phyloP scores from a whole-genome alignment of 2,888 invertebrate species.

The Tetanocera ferruginea region DNA sequence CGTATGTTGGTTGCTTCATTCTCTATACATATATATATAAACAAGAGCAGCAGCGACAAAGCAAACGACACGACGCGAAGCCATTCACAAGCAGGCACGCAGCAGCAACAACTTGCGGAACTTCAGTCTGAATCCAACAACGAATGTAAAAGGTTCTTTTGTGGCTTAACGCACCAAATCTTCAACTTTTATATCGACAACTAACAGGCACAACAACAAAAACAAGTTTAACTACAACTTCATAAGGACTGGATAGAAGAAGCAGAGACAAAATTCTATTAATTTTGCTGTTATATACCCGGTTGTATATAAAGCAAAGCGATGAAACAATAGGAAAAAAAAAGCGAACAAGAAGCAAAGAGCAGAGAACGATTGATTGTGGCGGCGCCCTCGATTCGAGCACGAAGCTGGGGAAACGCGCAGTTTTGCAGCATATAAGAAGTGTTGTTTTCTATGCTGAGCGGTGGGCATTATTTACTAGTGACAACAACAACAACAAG shows the following conservation, averaged over 20 bases:
- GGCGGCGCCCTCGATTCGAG: background rate
- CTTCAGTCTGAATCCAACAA: constrained; percentile 48
- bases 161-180: background rate
- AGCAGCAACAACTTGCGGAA: constrained; percentile 16
- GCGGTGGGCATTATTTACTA: background rate
- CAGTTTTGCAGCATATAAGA: background rate
- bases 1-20: background rate
- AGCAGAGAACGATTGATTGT: background rate
- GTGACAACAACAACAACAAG: constrained; percentile 1
- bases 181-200: background rate
- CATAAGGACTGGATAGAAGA: constrained; percentile 38
- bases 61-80: background rate
- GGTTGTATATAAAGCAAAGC: background rate
- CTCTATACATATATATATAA: background rate
- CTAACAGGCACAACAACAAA: constrained; percentile 23
- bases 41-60: background rate
- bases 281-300: background rate
- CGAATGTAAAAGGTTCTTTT: constrained; percentile 47
- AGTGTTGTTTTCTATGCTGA: background rate
- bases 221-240: background rate
- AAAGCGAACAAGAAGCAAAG: background rate
- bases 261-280: constrained; percentile 34
- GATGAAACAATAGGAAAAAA: constrained; percentile 40
- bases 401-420: background rate
- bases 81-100: background rate